Base-by-base conservation (phyloP, 2,113 vertebrate genomes). In the Nothocercus nigrocapillus region DNA sequence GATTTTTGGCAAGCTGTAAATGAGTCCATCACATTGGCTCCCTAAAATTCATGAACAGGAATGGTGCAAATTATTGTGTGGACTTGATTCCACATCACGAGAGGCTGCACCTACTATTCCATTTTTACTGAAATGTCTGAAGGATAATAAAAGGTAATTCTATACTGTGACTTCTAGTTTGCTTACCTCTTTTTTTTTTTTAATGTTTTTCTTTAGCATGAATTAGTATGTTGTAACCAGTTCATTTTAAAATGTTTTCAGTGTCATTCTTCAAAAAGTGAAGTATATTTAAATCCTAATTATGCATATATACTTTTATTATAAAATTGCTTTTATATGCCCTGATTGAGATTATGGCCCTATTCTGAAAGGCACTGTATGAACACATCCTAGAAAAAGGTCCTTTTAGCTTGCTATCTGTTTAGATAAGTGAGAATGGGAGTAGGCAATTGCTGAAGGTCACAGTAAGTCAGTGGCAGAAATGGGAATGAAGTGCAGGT, bases 121-220 rank as follows among this genome's bases (percentile, higher is more conserved):
- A 40, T 30, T 68, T 77, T 45, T 78, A 76, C 89, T 58, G 54
- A 51, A 93, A 36, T 75, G 79, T 82, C 82, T 93, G 81, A 79
- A 86, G 77, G 90, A 56, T 86, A 25, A n/a, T 63, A 72, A 45
- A n/a, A 62, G 76, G 21, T 30, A 88, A 38, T 40, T 54, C 40
- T 89, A 1, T 44, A 45, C 30, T 51, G 59, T 78, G 68, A 89
- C 45, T 85, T 63, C 32, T 44, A 74, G 58, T 66, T 88, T 69
- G 38, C 25, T 58, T 66, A 1, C 36, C 32, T 85, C 42, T 25
- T 34, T 45, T 25, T 32, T 32, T 32, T 47, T 30, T 30, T 58
- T n/a, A 51, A 72, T 36, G 13, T 73, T 62, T 40, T 63, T 30
- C 53, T 91, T 51, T 49, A 67, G 51, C 11, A 5, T 5, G 5